Base-by-base conservation (phyloP, 2,888 invertebrate species). In the Microctonus aethiopoides region DNA sequence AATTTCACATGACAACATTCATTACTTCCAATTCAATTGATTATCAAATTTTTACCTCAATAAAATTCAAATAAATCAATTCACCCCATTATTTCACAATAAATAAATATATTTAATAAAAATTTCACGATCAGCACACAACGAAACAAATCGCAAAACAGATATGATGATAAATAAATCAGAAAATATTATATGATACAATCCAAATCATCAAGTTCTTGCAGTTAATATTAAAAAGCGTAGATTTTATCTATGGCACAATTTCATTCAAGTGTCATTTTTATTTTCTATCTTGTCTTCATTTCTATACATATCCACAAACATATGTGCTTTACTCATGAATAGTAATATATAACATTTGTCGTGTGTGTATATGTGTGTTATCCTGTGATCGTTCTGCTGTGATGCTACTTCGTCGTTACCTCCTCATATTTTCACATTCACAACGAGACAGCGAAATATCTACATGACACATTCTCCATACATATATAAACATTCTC, bases 211-310 rank as follows among this genome's bases (percentile, higher is more conserved):
- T 74, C 76, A 75, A 78, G 79, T 81, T 79, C 76, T n/a, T n/a
- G n/a, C 81, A 81, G 83, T 84, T 85, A 86, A 86, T 85, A 85
- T 84, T n/a, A n/a, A 84, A 82, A 83, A 79, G 78, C 64, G 62
- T 78, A 79, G 82, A 84, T 86, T 86, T 86, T 86, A 86, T 86
- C 85, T 84, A 79, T 83, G 84, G 84, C 82, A 84, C 84, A 85
- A 86, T 86, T 84, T n/a, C n/a, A n/a, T n/a, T n/a, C n/a, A n/a
- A n/a, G n/a, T n/a, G n/a, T n/a, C n/a, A n/a, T n/a, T n/a, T n/a
- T n/a, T n/a, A n/a, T n/a, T n/a, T n/a, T 68, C 62, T 51, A 52
- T 70, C 64, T 65, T 7, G 29, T 29, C 60, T 56, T 56, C 24
- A 46, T 67, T 61, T 67, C 66, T 54, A 66, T 63, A 71, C 60